These are phyloP conservation scores for Periphyllus acericola DNA, from an alignment of 2,888 invertebrate species.

Conservation along the genomic window DNA sequence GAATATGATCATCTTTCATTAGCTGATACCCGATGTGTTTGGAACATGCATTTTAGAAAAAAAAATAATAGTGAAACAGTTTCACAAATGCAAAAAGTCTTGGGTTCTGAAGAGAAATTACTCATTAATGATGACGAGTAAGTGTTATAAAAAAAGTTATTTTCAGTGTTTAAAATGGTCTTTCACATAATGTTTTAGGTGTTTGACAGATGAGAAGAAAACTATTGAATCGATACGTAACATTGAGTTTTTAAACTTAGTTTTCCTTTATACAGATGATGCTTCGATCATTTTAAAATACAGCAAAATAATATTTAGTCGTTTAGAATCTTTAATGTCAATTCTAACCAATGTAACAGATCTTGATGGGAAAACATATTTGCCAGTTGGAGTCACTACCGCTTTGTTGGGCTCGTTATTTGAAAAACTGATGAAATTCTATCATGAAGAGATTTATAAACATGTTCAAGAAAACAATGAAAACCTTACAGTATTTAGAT, in stretches of 20 bases:
- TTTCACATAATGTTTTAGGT: not conserved
- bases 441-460: constrained; percentile 38
- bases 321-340: constrained; percentile 24
- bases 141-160: not conserved
- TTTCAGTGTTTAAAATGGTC: not conserved
- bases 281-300: constrained; percentile 38
- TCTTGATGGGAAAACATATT: constrained; percentile 33
- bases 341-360: not conserved
- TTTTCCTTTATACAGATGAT: constrained; percentile 27
- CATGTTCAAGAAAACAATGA: constrained; percentile 4
- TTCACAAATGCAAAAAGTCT: constrained; percentile 30
- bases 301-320: constrained; percentile 38
- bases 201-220: constrained; percentile 35
- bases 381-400: constrained; percentile 43
- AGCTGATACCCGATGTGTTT: constrained; percentile 40
- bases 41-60: constrained; percentile 45
- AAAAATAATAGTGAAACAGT: constrained; percentile 14
- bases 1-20: constrained; percentile 50
- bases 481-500: constrained; percentile 26
- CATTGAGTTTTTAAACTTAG: constrained; percentile 48
- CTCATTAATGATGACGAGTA: constrained; percentile 37
- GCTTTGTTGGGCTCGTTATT: constrained; percentile 22
- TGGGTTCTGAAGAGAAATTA: constrained; percentile 41
- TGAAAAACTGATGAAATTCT: constrained; percentile 43
- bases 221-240: constrained; percentile 38